Percentiles rank a stretch among this genome's conserved stretches.
phyloP scores from a whole-genome alignment of 2,113 vertebrate species.

The Nematolebias whitei region DNA sequence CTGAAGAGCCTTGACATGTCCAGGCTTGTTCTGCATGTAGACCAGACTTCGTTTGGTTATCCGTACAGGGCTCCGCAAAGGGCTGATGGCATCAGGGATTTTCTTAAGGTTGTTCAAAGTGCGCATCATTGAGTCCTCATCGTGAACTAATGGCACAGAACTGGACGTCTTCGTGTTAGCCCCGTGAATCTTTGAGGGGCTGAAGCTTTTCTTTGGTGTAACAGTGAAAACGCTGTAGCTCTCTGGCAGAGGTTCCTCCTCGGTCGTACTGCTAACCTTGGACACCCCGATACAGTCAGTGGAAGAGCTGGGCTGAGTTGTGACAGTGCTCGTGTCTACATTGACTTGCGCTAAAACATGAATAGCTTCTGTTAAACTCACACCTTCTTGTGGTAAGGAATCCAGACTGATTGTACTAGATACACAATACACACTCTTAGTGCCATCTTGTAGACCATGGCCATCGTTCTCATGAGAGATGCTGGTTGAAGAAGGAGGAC shows the following conservation, averaged over 20 bases:
- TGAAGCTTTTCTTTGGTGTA: slow-evolving; percentile 54
- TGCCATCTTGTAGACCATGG: neutral
- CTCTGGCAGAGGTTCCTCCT: slow-evolving; percentile 13
- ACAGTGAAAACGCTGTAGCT: neutral
- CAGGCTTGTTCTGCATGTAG: slow-evolving; percentile 78
- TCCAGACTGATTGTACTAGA: slow-evolving; percentile 73
- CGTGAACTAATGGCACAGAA: slow-evolving; percentile 70
- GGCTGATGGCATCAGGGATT: slow-evolving; percentile 92
- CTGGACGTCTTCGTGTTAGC: slow-evolving; percentile 38
- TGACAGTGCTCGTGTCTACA: neutral
- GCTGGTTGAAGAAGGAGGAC: slow-evolving; percentile 14
- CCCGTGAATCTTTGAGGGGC: slow-evolving; percentile 61
- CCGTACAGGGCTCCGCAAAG: slow-evolving; percentile 90
- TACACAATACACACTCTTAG: slow-evolving; percentile 62
- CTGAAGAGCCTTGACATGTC: slow-evolving; percentile 81
- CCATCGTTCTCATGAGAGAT: slow-evolving; percentile 1
- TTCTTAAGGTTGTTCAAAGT: slow-evolving; percentile 86
- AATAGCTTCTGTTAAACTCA: slow-evolving; percentile 62
- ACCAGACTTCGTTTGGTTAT: slow-evolving; percentile 77
- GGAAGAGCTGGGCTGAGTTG: slow-evolving; percentile 24
- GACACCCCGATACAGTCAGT: slow-evolving; percentile 31
- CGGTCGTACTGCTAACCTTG: slow-evolving; percentile 66
- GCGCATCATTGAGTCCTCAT: slow-evolving; percentile 92
- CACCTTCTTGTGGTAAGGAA: slow-evolving; percentile 46
- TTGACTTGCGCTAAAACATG: slow-evolving; percentile 38